Evolutionary conservation across 2,113 vertebrate species (phyloP).

Genomic region (Andinoacara biseriatus): DNA sequence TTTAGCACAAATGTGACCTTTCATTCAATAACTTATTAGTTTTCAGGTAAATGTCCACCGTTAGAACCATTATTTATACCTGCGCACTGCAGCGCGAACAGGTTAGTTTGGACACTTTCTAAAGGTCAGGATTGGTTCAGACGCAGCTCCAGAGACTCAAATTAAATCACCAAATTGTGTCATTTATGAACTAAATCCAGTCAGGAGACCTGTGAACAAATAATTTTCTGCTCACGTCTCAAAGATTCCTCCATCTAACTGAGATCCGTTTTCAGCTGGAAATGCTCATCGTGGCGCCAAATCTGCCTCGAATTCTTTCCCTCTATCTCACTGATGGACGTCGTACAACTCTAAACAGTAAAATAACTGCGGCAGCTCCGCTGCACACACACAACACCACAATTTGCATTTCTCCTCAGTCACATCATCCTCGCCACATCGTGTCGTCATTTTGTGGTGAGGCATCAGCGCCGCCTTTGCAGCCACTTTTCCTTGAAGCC

Average conservation of each 20-base stretch:
- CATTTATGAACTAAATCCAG: too few species aligned
- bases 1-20: background rate
- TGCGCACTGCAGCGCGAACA: background rate
- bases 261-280: background rate
- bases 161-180: too few species aligned
- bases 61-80: background rate
- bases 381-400: background rate
- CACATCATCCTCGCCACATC: slow-evolving; percentile 37
- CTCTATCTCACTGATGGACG: background rate
- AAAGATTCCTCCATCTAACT: background rate
- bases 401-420: slow-evolving; percentile 19
- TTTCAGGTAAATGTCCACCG: background rate
- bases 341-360: slow-evolving; percentile 2
- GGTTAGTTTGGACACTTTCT: background rate
- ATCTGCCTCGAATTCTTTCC: background rate
- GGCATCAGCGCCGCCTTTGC: background rate
- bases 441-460: slow-evolving; percentile 56
- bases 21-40: background rate
- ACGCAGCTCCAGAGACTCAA: background rate
- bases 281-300: background rate
- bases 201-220: background rate
- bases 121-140: background rate
- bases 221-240: background rate
- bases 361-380: background rate
- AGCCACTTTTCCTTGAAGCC: background rate